Percentiles rank a stretch among this genome's conserved stretches.
Evolutionary conservation across 2,797 vertebrate genomes (phyloP).

Genomic region (Scolopax bukidnonensis): DNA sequence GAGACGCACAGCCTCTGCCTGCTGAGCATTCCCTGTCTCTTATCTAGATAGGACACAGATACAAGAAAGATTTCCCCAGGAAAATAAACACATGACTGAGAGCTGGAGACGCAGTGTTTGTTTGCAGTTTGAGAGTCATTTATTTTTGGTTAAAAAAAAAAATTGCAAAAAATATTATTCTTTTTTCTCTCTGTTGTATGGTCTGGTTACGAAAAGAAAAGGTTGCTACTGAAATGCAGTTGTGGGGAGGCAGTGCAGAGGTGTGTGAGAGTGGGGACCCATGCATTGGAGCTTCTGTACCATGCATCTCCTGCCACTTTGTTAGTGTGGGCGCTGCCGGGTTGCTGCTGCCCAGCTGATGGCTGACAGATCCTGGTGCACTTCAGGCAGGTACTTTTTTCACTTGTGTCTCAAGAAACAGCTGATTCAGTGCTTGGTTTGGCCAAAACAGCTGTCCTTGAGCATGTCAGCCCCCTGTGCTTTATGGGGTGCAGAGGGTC

Average conservation of each 20-base stretch:
- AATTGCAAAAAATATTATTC: background rate
- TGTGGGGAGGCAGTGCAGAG: background rate
- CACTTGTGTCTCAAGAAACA: background rate
- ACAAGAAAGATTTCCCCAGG: background rate
- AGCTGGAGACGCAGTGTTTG: background rate
- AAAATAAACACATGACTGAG: conserved; percentile 22
- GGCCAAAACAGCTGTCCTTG: background rate
- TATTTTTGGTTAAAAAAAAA: conserved; percentile 27
- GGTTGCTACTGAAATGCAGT: background rate
- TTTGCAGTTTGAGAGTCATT: background rate
- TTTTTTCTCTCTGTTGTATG: background rate
- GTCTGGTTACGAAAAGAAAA: background rate
- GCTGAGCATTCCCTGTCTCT: background rate
- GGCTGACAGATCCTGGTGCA: background rate
- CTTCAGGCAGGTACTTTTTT: background rate
- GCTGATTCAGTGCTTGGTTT: background rate
- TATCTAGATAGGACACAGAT: background rate
- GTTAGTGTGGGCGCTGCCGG: background rate
- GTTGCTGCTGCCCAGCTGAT: background rate
- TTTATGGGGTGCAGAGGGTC: background rate
- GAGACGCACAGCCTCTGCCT: background rate
- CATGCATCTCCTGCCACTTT: background rate
- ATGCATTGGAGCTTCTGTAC: background rate
- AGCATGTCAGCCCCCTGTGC: fast-evolving
- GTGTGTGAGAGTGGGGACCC: background rate